Base-by-base conservation (phyloP, 2,113 vertebrate genomes). In the Tragelaphus strepsiceros region DNA sequence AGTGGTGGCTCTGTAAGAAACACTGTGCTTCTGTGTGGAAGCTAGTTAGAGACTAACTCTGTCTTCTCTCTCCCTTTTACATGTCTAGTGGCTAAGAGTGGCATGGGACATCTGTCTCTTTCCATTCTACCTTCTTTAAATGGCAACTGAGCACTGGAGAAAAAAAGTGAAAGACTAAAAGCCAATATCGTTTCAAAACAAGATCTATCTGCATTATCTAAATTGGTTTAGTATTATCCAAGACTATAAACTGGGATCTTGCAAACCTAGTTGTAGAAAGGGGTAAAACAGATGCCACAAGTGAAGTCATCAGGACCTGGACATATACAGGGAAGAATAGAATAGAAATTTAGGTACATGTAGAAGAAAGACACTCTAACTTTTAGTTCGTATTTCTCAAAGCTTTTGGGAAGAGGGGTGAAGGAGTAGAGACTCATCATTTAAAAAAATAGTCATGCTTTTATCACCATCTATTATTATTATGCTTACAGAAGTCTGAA, bases 321-420 rank as follows among this genome's bases (percentile, higher is more conserved):
- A 30, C 2, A 2, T 5, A 4, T 7, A 2, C 2, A 21, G 26
- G 22, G 22, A 6, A 46, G 12, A 51, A 15, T 0, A 30, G 51
- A 58, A 7, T 0, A 49, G 17, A 22, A 26, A 14, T 7, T 74
- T 85, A 46, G 0, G 1, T 4, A 4, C 5, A 26, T 2, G 16
- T 49, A 35, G 16, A 88, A 85, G 7, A 59, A 88, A 85, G 7
- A 59, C 16, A 14, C 12, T 61, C 7, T 54, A n/a, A 46, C 43
- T 53, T 86, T 78, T 35, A 67, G 13, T 46, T 4, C 5, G 21
- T 6, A 39, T 28, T 87, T 46, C 32, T 82, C 16, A 26, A 87
- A 84, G 3, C 62, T 85, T 39, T 94, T 64, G 61, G 24, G 15
- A 54, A 17, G 10, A 6, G 6, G 4, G 5, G 24, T 56, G 24